Evolutionary conservation across 1,140 invertebrate genomes (phyloP), one percentile per base, ranked within the genome.

Genomic region (Tachypleus tridentatus): DNA sequence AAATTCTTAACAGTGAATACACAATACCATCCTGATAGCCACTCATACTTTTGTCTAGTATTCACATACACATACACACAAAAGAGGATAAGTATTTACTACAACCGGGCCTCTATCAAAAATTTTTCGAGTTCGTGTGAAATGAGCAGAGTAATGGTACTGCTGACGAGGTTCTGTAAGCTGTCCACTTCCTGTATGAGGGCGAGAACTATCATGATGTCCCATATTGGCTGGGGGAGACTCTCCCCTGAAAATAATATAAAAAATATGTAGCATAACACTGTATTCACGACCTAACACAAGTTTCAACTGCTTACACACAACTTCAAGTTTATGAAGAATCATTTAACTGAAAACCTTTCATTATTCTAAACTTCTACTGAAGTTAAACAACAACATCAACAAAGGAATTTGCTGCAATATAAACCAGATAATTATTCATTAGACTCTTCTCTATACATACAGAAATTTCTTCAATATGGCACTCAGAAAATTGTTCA

Each of bases 231-330:
- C 65, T 50, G 80, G 79, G 49, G 76, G 69, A n/a, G 77, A 73
- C 67, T 76, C 74, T 65, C 77, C 77, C 5, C 76, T 72, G 60
- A 75, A 76, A 54, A 76, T 52, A 61, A 29, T 69, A 70, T 62
- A 65, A 58, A 64, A 50, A 60, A 58, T 67, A 63, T 48, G 66
- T 48, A 62, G 64, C 51, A 5, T 51, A 63, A 29, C 62, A 11
- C 50, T 48, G 52, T n/a, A 60, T 53, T 64, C 54, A 62, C 29
- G 2, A 2, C 29, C 29, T 29, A 29, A 29, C 29, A 29, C 29
- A 29, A 29, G 29, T 29, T 29, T 29, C 29, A 29, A 29, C 29
- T 29, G 29, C 29, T 29, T 29, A 29, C 29, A 29, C 29, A 29
- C 29, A 29, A 29, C 29, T 29, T 29, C 2, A 29, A 29, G 29